Conservation (phyloP, 2,797 vertebrate species). For the Lagorchestes hirsutus region DNA sequence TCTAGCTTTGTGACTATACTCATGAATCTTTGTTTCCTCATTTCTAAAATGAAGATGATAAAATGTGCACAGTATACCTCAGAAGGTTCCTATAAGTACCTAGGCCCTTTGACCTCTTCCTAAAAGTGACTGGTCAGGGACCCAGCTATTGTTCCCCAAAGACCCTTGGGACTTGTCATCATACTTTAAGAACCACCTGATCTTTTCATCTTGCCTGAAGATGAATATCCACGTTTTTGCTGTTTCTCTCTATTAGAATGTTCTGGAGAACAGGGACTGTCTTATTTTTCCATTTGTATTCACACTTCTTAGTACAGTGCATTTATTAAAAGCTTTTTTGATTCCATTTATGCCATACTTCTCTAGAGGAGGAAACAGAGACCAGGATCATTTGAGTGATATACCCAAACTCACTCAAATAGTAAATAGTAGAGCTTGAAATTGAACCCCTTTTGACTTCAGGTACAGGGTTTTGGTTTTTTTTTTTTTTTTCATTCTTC, state of each 20-base stretch:
- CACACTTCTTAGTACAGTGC: not conserved
- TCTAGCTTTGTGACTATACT: not conserved
- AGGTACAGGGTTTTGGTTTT: no score
- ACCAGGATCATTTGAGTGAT: not conserved
- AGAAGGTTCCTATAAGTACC: not conserved
- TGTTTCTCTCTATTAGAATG: not conserved
- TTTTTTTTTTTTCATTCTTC: no score
- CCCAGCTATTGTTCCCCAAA: not conserved
- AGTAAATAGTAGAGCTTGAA: not conserved
- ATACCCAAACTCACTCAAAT: not conserved
- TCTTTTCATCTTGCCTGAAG: not conserved
- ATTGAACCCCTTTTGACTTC: not conserved
- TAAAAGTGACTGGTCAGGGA: not conserved
- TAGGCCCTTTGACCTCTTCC: not conserved
- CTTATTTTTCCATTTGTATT: conserved; percentile 7
- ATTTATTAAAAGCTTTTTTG: not conserved
- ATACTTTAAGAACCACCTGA: not conserved
- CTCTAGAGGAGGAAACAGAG: not conserved
- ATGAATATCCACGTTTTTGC: not conserved
- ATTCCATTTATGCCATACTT: no score
- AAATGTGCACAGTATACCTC: not conserved
- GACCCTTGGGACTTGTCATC: not conserved
- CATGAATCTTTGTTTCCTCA: not conserved
- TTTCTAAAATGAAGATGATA: not conserved
- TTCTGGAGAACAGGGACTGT: not conserved